These are phyloP conservation scores for Smittia aterrima DNA, from an alignment of 2,888 invertebrate species.

Conservation along the genomic window DNA sequence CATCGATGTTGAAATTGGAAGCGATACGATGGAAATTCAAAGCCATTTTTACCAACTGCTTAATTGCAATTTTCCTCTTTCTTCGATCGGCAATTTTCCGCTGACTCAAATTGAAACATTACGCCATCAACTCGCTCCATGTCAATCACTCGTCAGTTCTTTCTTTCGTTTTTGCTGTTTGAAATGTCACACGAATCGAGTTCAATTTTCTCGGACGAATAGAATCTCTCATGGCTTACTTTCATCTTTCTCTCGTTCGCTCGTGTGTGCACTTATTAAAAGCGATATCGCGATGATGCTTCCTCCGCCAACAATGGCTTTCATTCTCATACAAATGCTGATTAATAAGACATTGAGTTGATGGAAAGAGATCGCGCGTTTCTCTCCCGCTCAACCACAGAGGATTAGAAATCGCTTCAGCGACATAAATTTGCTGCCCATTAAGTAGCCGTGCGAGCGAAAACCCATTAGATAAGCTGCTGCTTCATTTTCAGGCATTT, in stretches of 20 bases:
- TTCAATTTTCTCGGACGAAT: not conserved
- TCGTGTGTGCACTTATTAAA: constrained; percentile 10
- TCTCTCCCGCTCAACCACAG: not conserved
- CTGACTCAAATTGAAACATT: constrained; percentile 17
- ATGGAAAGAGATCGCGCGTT: constrained; percentile 13
- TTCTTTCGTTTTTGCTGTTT: not conserved
- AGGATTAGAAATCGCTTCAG: constrained; percentile 22
- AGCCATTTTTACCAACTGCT: not conserved
- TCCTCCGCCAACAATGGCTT: constrained; percentile 9
- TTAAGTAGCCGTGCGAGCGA: not conserved
- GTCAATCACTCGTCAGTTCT: constrained; percentile 8
- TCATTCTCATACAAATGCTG: constrained; percentile 11
- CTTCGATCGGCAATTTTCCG: constrained; percentile 9
- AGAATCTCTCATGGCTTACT: constrained; percentile 13
- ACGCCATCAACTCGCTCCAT: not conserved
- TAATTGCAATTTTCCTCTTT: constrained; percentile 26
- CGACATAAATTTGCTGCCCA: constrained; percentile 8
- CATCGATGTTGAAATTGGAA: constrained; percentile 1
- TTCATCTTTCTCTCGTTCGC: not conserved
- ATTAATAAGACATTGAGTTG: constrained; percentile 37
- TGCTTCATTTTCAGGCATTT: not conserved
- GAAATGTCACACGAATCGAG: not conserved
- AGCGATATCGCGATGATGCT: not conserved
- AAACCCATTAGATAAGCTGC: constrained; percentile 14
- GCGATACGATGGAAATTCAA: constrained; percentile 12